phyloP scores from a whole-genome alignment of 2,797 vertebrate genomes.

The Onychomys arenicola region DNA sequence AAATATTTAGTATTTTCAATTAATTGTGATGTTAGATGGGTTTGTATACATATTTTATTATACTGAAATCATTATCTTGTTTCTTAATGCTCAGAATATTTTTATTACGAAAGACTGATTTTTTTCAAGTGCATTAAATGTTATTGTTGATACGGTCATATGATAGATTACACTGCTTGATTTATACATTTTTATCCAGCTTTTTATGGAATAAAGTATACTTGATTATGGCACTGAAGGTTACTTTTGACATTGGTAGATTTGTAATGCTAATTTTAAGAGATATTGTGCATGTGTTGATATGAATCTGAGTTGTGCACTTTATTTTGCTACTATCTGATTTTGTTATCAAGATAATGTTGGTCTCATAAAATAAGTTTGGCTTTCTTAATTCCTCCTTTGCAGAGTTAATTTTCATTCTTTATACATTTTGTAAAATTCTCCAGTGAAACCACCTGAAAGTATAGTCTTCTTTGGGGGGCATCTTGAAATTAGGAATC shows the following conservation, averaged over 20 bases:
- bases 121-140: background rate
- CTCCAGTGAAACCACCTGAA: background rate
- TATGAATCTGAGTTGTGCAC: background rate
- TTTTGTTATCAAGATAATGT: background rate
- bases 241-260: background rate
- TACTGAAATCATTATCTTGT: background rate
- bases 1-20: background rate
- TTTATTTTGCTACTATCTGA: background rate
- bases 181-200: background rate
- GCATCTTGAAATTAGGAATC: background rate
- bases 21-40: background rate
- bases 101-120: background rate
- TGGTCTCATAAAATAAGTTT: background rate
- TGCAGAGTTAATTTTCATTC: background rate
- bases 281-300: background rate
- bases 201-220: background rate
- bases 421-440: background rate
- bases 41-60: background rate
- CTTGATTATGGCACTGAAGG: background rate
- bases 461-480: background rate
- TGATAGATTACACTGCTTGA: background rate
- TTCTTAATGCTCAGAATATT: background rate
- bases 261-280: background rate
- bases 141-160: background rate
- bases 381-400: background rate